phyloP scores from a whole-genome alignment of 2,797 vertebrate genomes.

The Cephalopachus bancanus region DNA sequence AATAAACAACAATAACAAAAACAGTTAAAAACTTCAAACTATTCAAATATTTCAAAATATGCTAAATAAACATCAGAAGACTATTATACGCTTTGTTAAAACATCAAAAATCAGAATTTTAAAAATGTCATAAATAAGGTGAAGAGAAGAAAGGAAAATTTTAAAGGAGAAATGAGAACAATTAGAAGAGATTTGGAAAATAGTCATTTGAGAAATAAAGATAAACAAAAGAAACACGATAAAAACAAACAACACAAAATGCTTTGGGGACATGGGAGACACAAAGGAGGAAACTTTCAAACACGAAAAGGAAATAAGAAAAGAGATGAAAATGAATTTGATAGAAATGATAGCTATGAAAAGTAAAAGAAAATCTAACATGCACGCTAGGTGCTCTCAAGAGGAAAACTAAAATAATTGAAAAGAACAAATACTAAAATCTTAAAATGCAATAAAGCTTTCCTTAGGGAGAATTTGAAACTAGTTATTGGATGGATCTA shows the following conservation, averaged over 20 bases:
- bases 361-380: not conserved
- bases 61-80: not conserved
- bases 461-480: not conserved
- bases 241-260: not conserved
- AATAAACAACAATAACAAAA: too few relatives aligned
- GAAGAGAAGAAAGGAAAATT: not conserved
- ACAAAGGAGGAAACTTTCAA: not conserved
- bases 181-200: not conserved
- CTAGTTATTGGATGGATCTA: not conserved
- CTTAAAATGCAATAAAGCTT: not conserved
- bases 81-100: not conserved
- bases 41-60: not conserved
- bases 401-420: conserved; percentile 9
- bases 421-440: not conserved
- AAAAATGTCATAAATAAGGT: not conserved
- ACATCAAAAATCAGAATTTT: not conserved
- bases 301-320: not conserved
- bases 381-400: not conserved
- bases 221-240: not conserved
- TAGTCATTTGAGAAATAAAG: not conserved
- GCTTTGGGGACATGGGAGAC: not conserved
- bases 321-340: not conserved
- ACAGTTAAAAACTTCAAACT: not conserved
- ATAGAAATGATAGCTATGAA: not conserved
- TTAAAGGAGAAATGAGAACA: not conserved